phyloP scores from a whole-genome alignment of 2,113 vertebrate species.

The Isurus oxyrinchus region DNA sequence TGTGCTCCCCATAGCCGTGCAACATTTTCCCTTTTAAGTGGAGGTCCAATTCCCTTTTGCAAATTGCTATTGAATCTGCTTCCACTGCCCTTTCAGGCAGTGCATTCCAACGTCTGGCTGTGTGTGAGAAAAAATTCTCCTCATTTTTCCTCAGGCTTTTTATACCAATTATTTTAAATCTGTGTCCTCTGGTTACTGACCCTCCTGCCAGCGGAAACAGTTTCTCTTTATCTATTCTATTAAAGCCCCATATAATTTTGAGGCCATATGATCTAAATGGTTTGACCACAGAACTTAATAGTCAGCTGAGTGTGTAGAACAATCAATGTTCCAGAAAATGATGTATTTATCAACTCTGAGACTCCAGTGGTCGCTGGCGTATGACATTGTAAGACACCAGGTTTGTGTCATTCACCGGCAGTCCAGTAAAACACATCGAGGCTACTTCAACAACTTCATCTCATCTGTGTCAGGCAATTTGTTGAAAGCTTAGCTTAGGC shows the following conservation, averaged over 20 bases:
- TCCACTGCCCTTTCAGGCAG: background rate
- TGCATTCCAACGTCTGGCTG: background rate
- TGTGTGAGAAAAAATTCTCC: background rate
- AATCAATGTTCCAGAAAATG: conserved; percentile 87
- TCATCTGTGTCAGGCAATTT: conserved; percentile 81
- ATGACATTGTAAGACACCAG: conserved; percentile 70
- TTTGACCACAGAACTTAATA: conserved; percentile 84
- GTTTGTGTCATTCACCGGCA: conserved; percentile 59
- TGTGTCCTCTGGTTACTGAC: background rate
- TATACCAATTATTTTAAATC: conserved; percentile 1
- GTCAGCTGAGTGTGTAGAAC: conserved; percentile 82
- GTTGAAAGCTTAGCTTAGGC: conserved; percentile 71
- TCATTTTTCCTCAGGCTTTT: background rate
- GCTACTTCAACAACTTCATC: conserved; percentile 80
- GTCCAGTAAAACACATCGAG: conserved; percentile 74
- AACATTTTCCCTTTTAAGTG: background rate
- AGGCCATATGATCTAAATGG: conserved; percentile 71
- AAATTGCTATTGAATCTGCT: background rate
- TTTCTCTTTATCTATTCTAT: conserved; percentile 10
- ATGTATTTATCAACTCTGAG: conserved; percentile 82
- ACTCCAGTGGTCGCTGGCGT: conserved; percentile 69
- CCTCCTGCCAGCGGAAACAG: background rate
- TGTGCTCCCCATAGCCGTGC: background rate
- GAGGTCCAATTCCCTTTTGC: background rate
- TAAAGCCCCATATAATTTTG: background rate